Conservation (phyloP, 2,888 invertebrate species). For the Netelia melanura region DNA sequence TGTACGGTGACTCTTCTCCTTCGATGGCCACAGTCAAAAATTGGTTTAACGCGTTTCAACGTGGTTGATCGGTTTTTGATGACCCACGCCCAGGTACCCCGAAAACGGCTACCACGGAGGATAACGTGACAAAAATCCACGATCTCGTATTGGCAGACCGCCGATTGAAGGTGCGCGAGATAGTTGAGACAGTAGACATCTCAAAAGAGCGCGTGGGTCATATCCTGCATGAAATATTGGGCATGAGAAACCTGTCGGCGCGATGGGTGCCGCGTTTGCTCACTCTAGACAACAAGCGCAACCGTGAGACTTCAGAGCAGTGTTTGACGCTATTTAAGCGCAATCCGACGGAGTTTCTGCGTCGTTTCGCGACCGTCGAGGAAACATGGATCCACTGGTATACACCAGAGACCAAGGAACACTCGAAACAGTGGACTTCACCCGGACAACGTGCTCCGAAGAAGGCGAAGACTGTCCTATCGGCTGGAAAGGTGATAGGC, state of each 20-base stretch:
- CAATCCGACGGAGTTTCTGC: conserved; percentile 77
- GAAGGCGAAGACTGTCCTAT: too few relatives aligned
- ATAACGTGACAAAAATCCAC: conserved; percentile 19
- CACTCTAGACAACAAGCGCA: conserved; percentile 73
- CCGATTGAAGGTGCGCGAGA: too few relatives aligned
- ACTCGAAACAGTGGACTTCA: too few relatives aligned
- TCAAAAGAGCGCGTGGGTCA: too few relatives aligned
- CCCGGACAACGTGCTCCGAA: too few relatives aligned
- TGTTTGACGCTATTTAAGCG: conserved; percentile 72
- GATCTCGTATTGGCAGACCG: too few relatives aligned
- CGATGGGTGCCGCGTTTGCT: too few relatives aligned
- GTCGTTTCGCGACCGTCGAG: conserved; percentile 78
- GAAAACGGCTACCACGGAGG: conserved; percentile 71
- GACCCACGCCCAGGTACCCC: neutral
- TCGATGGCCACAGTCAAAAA: conserved; percentile 10
- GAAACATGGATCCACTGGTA: conserved; percentile 76
- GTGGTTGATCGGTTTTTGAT: conserved; percentile 18
- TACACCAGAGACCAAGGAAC: too few relatives aligned
- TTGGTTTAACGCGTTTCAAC: conserved; percentile 17
- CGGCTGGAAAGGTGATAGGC: too few relatives aligned
- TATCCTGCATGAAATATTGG: too few relatives aligned
- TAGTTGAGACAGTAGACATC: too few relatives aligned
- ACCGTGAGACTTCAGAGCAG: conserved; percentile 75
- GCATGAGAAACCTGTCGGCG: too few relatives aligned
- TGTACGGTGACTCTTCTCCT: conserved; percentile 16